These are phyloP conservation scores for Malaclemys terrapin DNA, from an alignment of 2,113 vertebrate species.

Conservation along the genomic window DNA sequence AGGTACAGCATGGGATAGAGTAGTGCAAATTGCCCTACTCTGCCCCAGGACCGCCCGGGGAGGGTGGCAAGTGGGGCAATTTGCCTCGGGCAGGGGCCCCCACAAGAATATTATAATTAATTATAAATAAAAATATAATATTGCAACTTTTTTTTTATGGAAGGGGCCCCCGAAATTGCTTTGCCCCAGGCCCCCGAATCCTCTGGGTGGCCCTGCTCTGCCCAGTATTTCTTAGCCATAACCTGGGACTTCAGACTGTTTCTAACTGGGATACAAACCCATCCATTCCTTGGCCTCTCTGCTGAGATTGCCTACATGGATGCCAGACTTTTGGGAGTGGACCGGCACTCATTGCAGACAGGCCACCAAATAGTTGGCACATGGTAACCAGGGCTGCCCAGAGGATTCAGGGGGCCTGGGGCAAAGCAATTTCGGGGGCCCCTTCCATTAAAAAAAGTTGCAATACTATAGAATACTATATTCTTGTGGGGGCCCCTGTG, in stretches of 20 bases:
- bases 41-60: background rate
- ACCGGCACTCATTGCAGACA: background rate
- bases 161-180: too few species aligned
- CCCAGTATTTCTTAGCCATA: background rate
- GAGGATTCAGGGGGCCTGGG: too few species aligned
- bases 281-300: rapidly evolving
- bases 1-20: rapidly evolving
- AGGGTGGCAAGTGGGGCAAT: too few species aligned
- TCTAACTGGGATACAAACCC: background rate
- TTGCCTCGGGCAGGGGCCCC: too few species aligned
- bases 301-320: rapidly evolving
- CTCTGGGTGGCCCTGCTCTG: background rate
- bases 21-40: background rate
- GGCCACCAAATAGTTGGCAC: rapidly evolving
- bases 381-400: rapidly evolving
- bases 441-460: too few species aligned
- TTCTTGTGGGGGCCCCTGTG: too few species aligned
- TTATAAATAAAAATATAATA: too few species aligned
- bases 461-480: too few species aligned
- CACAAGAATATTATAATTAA: too few species aligned
- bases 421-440: too few species aligned
- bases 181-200: too few species aligned
- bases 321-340: background rate
- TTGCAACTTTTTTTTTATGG: too few species aligned
- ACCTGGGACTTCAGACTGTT: background rate